Evolutionary conservation across 2,797 vertebrate genomes (phyloP), one percentile per base, ranked within the genome.

Genomic region (Coracias cyanogaster): DNA sequence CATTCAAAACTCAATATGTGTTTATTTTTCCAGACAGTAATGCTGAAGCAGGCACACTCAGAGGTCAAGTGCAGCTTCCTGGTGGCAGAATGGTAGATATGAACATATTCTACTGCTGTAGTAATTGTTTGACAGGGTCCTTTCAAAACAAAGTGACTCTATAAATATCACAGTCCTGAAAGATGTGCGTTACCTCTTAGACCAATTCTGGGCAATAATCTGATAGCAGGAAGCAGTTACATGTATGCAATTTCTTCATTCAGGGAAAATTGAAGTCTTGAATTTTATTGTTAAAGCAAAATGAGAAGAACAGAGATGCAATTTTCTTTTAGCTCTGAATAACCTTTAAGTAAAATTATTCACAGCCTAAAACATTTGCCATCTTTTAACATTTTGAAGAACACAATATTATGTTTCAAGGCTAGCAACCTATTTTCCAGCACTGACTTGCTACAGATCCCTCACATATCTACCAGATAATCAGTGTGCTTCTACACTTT

Each of bases 311-410:
- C 7, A 62, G 66, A 82, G 20, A 64, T 61, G 52, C 57, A 57
- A 37, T 92, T 94, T 92, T 86, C 11, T 73, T 3, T 61, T 70
- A n/a, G 12, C 29, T 91, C 77, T 82, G 41, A 86, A 82, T 55
- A 91, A 73, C 6, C 14, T 18, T 65, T 69, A 77, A 39, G 12
- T 80, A 46, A 80, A 73, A 7, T 14, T 92, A 73, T 43, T 73
- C 11, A 74, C 11, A n/a, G 4, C 3, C 19, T 87, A 29, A 22
- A 58, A 58, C 0, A 0, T 77, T 82, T 67, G 29, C 21, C 49
- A 10, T 37, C 52, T 76, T 70, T 90, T 70, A 58, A 86, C 15
- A 4, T 48, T 70, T 35, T 84, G 29, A 82, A 66, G 55, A 81
- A 51, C 35, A 48, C 3, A 45, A 7, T 61, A 73, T 19, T 46